Conservation (phyloP, 2,888 invertebrate species). For the Rhagonycha lutea region DNA sequence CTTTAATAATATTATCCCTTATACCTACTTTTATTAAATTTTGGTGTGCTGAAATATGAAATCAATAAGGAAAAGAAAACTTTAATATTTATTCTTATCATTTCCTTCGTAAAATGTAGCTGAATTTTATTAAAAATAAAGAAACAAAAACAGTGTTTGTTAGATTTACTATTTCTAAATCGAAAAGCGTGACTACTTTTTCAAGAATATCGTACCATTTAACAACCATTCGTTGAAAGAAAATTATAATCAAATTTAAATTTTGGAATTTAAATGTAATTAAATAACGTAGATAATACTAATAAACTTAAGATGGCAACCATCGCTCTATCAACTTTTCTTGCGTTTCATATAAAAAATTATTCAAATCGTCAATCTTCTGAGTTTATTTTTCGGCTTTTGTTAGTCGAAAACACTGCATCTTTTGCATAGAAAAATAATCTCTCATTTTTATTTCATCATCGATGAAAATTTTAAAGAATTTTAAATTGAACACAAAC, state of each 20-base stretch:
- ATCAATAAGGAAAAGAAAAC: slow-evolving; percentile 8
- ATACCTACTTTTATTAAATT: slow-evolving; percentile 8
- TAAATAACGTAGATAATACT: no score
- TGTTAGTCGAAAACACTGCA: neutral
- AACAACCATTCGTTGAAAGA: no score
- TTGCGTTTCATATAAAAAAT: neutral
- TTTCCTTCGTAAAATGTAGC: neutral
- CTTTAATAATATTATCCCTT: neutral
- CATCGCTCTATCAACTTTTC: neutral
- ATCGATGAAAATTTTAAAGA: slow-evolving; percentile 4
- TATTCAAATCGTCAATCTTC: neutral
- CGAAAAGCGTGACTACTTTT: neutral
- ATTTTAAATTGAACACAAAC: neutral
- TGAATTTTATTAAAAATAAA: neutral
- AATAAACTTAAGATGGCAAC: neutral
- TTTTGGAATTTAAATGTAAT: no score
- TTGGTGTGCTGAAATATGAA: slow-evolving; percentile 5
- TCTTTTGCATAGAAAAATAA: neutral
- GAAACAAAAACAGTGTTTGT: neutral
- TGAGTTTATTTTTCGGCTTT: neutral
- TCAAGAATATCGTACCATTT: neutral
- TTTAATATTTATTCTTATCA: slow-evolving; percentile 6
- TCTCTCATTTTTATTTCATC: neutral
- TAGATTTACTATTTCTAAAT: neutral
- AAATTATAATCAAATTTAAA: no score